These are phyloP conservation scores for Morpho deidamia DNA, from an alignment of 2,888 invertebrate genomes.

Conservation along the genomic window DNA sequence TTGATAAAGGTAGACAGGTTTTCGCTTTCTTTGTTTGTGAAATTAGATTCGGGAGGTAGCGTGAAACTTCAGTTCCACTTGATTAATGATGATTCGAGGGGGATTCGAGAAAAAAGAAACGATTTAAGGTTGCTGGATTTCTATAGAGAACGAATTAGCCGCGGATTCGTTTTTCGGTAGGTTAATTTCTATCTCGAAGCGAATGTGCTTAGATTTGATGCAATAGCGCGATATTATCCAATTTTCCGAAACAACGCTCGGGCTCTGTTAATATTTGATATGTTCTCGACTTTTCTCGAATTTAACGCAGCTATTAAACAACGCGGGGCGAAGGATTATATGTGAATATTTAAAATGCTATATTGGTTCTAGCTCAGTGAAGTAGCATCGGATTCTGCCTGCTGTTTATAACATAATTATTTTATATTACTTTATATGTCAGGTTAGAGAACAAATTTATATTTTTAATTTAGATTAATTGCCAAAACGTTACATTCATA, in stretches of 20 bases:
- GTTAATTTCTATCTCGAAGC: constrained; percentile 40
- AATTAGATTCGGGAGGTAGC: constrained; percentile 71
- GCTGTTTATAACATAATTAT: constrained; percentile 3
- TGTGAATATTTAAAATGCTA: constrained; percentile 74
- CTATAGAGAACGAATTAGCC: constrained; percentile 45
- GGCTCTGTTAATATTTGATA: constrained; percentile 70
- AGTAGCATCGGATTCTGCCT: constrained; percentile 49
- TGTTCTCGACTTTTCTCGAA: constrained; percentile 75
- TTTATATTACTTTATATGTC: too few species aligned
- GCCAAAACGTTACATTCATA: too few species aligned
- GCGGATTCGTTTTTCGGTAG: constrained; percentile 26
- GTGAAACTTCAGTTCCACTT: constrained; percentile 69
- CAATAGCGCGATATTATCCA: constrained; percentile 65
- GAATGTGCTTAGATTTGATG: constrained; percentile 60
- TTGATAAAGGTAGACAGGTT: constrained; percentile 77
- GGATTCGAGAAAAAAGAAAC: constrained; percentile 53
- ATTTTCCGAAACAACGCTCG: constrained; percentile 70
- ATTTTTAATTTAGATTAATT: too few species aligned
- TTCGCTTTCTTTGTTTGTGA: constrained; percentile 75
- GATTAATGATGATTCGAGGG: constrained; percentile 69
- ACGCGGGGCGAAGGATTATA: constrained; percentile 68
- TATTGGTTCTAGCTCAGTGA: constrained; percentile 67
- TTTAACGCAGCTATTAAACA: constrained; percentile 76
- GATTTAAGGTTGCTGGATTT: constrained; percentile 54
- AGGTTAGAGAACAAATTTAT: too few species aligned